phyloP scores from a whole-genome alignment of 2,113 vertebrate genomes.

The Macquaria australasica region DNA sequence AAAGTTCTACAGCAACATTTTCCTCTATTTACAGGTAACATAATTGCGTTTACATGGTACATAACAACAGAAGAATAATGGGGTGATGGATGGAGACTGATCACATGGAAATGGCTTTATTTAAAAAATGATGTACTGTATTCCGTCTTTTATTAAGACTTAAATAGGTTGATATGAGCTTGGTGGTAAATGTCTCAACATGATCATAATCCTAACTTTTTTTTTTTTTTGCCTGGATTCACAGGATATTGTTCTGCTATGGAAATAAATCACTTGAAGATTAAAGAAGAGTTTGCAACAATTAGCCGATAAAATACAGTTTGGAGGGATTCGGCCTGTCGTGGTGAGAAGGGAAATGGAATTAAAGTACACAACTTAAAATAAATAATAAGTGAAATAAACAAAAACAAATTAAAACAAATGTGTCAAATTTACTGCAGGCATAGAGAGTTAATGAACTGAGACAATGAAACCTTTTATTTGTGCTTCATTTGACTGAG shows the following conservation, averaged over 20 bases:
- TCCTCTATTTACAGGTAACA: constrained; percentile 1
- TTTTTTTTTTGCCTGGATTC: no score
- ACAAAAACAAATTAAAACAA: neutral
- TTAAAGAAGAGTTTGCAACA: neutral
- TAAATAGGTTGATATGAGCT: neutral
- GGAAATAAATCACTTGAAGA: neutral
- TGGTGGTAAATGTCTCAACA: neutral
- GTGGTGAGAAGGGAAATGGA: neutral
- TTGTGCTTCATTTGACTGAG: constrained; percentile 35
- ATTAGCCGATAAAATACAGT: neutral
- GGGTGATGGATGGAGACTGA: neutral
- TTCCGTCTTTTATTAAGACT: neutral
- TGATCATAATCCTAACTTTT: no score
- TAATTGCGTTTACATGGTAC: neutral
- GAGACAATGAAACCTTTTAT: constrained; percentile 24
- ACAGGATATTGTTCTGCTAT: neutral
- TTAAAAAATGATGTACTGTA: neutral
- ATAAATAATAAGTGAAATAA: neutral
- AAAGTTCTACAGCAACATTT: neutral
- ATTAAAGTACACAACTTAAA: neutral
- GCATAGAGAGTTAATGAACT: constrained; percentile 29
- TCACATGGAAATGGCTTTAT: neutral
- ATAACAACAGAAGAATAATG: neutral
- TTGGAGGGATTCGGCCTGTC: neutral
- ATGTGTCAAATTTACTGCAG: neutral